Evolutionary conservation across 1,140 invertebrate genomes (phyloP).

Genomic region (Contarinia nasturtii): DNA sequence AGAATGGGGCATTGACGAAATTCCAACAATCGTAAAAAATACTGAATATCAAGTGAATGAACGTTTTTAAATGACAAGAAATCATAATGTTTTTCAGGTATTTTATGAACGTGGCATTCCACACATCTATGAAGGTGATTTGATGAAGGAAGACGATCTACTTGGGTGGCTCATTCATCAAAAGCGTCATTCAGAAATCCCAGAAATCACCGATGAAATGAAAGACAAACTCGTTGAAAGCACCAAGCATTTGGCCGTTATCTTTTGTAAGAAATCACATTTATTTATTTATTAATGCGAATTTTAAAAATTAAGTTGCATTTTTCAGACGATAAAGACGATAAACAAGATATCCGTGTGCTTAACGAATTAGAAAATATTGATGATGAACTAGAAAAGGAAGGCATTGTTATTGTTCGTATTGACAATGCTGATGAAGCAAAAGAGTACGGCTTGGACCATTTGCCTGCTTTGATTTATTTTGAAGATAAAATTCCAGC

Average conservation of each 20-base stretch:
- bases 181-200: conserved; percentile 76
- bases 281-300: neutral
- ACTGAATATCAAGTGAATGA: neutral
- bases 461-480: conserved; percentile 71
- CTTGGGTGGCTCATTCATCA: conserved; percentile 77
- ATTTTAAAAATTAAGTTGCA: neutral
- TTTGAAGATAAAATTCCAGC: conserved; percentile 85
- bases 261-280: conserved; percentile 49
- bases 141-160: conserved; percentile 79
- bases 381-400: conserved; percentile 77
- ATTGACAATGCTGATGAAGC: conserved; percentile 75
- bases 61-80: too few relatives aligned
- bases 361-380: conserved; percentile 82
- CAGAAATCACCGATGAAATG: conserved; percentile 85
- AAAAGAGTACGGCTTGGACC: conserved; percentile 78
- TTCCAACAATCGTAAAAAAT: conserved; percentile 43
- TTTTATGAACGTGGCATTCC: conserved; percentile 78
- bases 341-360: conserved; percentile 71
- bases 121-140: conserved; percentile 76
- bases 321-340: conserved; percentile 64
- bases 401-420: conserved; percentile 75
- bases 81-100: conserved; percentile 22
- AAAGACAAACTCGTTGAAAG: conserved; percentile 75
- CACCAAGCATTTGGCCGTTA: conserved; percentile 58
- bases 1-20: conserved; percentile 67